A percentile compares a stretch with the other conserved stretches of the same genome.
Evolutionary conservation across 2,113 vertebrate genomes (phyloP).

Genomic region (Ariopsis seemanni): DNA sequence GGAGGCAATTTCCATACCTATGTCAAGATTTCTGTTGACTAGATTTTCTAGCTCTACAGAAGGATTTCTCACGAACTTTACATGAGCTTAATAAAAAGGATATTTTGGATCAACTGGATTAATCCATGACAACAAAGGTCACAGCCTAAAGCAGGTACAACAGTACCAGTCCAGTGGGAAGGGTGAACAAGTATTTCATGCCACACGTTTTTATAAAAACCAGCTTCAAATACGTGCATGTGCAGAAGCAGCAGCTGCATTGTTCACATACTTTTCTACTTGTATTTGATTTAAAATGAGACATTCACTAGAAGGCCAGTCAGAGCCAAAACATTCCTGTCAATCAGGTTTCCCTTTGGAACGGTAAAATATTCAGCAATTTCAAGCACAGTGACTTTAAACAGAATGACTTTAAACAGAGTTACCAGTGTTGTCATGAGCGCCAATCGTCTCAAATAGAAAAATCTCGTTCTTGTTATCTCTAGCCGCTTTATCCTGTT

Average conservation of each 20-base stretch:
- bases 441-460: not conserved
- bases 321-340: not conserved
- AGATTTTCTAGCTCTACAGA: not conserved
- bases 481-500: too few relatives aligned
- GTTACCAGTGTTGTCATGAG: not conserved
- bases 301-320: not conserved
- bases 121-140: not conserved
- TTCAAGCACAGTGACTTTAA: not conserved
- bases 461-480: too few relatives aligned
- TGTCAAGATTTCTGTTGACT: not conserved
- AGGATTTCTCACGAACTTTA: not conserved
- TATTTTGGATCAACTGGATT: too few relatives aligned
- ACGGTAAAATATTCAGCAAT: not conserved
- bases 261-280: not conserved
- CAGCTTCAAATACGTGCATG: not conserved
- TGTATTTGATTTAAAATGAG: not conserved
- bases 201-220: not conserved
- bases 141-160: not conserved
- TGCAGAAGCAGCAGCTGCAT: not conserved
- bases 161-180: not conserved
- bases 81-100: not conserved
- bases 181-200: not conserved
- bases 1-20: not conserved
- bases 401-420: not conserved
- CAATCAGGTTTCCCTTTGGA: not conserved